Base-by-base conservation (phyloP, 1,140 invertebrate species). In the Himalopsyche phryganea region DNA sequence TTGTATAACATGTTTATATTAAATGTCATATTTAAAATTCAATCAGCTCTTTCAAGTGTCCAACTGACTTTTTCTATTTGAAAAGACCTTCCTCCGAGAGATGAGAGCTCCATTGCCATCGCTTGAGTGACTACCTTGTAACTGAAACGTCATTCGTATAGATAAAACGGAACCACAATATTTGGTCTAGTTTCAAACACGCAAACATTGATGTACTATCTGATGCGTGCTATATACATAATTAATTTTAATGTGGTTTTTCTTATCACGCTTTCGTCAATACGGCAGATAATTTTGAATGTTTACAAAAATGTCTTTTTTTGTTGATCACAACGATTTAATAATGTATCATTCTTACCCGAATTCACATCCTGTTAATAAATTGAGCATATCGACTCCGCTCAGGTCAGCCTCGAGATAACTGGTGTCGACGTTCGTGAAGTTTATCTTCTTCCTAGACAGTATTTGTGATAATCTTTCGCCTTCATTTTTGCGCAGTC, bases 31-130 rank as follows among this genome's bases (percentile, higher is more conserved):
- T 35, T 7, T 33, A 40, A 17, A 17, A 36, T 35, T 61, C 41
- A 55, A 33, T 57, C 42, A 10, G 33, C 14, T 47, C 50, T 41
- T 58, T 52, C 50, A 1, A 65, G 45, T 14, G 63, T 65, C 63
- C 63, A 65, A 6, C 58, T 50, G 20, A 65, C 44, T 54, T 65
- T 65, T 55, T 65, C 63, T 11, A 65, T 61, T 61, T 65, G 63
- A 47, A 65, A 65, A 23, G 58, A 61, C 47, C 63, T 50, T 14
- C 63, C 63, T 17, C 63, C 63, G 1, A 65, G 51, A 1, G 53
- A 54, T 5, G 63, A 61, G 10, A 50, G 54, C 36, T 65, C 58
- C 63, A 65, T 65, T 7, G 63, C 63, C 63, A 65, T 65, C 40
- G 63, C 58, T 53, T 61, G 58, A 28, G 50, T 32, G 7, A 61